Evolutionary conservation across 2,797 vertebrate species (phyloP).

Genomic region (Ptychobarbus kaznakovi): DNA sequence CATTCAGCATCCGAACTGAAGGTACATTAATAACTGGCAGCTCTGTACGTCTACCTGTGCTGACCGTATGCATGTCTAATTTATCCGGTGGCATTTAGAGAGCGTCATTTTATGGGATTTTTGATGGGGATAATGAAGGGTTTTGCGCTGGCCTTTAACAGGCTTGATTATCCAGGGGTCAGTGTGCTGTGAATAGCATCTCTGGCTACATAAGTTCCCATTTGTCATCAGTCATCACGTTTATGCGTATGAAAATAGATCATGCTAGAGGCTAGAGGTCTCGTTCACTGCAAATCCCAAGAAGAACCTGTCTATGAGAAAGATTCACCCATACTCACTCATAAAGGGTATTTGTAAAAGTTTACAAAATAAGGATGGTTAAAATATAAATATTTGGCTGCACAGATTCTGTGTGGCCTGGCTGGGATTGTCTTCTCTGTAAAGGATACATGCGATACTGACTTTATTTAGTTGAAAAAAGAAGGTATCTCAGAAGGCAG

Average conservation of each 20-base stretch:
- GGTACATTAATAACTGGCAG: slow-evolving; percentile 74
- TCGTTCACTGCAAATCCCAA: background rate
- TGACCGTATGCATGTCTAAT: slow-evolving; percentile 25
- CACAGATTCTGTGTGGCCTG: background rate
- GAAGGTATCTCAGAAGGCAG: background rate
- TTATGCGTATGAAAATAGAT: slow-evolving; percentile 7
- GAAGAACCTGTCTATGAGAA: background rate
- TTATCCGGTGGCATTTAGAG: slow-evolving; percentile 35
- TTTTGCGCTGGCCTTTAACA: slow-evolving; percentile 29
- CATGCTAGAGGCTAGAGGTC: background rate
- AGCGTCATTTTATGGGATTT: slow-evolving; percentile 31
- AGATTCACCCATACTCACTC: background rate
- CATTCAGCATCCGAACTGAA: slow-evolving; percentile 92
- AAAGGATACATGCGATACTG: background rate
- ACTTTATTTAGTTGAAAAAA: background rate
- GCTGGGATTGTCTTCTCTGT: background rate
- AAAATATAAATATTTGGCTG: background rate
- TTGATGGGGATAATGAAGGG: slow-evolving; percentile 39
- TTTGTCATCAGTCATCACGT: slow-evolving; percentile 19
- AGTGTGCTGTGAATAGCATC: background rate
- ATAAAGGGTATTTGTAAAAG: background rate
- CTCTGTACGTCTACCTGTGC: slow-evolving; percentile 18
- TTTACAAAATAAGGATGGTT: background rate
- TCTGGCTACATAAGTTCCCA: slow-evolving; percentile 19
- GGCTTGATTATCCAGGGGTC: slow-evolving; percentile 24